These are phyloP conservation scores for Galerucella nymphaeae DNA, from an alignment of 2,888 invertebrate genomes.

Conservation along the genomic window DNA sequence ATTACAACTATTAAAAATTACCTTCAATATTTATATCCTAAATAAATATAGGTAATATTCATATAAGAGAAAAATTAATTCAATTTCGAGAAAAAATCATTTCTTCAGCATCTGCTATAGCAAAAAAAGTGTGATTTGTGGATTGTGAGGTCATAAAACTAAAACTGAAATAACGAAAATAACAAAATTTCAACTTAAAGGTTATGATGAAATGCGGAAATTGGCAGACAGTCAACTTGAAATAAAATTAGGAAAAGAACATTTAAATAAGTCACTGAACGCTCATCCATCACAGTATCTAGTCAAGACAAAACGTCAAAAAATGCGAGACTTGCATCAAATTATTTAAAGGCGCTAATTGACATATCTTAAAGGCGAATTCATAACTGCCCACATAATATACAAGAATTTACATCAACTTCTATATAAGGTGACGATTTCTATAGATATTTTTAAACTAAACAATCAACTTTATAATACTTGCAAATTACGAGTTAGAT, in stretches of 20 bases:
- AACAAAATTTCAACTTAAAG: neutral
- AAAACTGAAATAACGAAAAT: no score
- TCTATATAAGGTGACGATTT: neutral
- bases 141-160: no score
- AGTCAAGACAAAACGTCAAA: no score
- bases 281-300: no score
- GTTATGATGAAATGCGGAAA: neutral
- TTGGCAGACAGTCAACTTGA: neutral
- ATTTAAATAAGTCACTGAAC: neutral
- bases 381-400: no score
- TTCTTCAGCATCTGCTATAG: no score
- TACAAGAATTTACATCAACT: neutral
- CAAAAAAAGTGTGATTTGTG: no score
- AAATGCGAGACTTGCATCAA: no score
- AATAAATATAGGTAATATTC: no score
- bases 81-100: no score
- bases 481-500: slow-evolving; percentile 50
- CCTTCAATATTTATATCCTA: no score
- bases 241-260: neutral
- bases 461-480: slow-evolving; percentile 39
- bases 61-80: no score
- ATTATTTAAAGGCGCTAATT: neutral
- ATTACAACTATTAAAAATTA: neutral
- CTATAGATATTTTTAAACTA: neutral
- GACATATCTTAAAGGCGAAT: neutral